Conservation (phyloP, 2,888 invertebrate species). For the Halictus ligatus region DNA sequence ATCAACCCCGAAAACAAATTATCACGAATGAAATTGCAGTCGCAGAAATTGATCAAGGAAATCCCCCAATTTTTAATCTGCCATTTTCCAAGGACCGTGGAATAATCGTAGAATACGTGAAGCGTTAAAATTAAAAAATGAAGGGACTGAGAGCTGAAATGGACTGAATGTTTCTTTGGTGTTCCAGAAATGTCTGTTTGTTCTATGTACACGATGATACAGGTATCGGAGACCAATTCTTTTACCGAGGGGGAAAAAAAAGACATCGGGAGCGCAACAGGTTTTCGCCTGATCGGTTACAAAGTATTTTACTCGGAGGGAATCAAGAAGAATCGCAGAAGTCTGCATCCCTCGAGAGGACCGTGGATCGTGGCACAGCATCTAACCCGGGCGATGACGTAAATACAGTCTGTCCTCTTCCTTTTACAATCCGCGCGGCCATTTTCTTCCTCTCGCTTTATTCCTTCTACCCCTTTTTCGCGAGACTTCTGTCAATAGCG, state of each 20-base stretch:
- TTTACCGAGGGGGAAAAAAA: background rate
- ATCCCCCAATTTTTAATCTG: background rate
- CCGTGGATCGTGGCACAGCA: slow-evolving; percentile 7
- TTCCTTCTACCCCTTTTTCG: slow-evolving; percentile 56
- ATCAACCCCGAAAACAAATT: background rate
- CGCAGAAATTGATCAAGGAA: background rate
- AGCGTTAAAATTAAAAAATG: background rate
- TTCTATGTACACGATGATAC: background rate
- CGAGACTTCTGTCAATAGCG: slow-evolving; percentile 9
- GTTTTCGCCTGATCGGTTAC: slow-evolving; percentile 5
- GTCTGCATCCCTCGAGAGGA: slow-evolving; percentile 28
- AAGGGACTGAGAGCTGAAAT: background rate
- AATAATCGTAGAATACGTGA: background rate
- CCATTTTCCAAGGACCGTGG: background rate
- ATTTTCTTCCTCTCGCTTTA: slow-evolving; percentile 24
- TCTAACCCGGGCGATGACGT: slow-evolving; percentile 79
- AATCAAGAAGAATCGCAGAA: slow-evolving; percentile 12
- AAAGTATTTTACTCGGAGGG: slow-evolving; percentile 21
- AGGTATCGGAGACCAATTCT: background rate
- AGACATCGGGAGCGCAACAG: background rate
- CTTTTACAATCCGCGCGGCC: slow-evolving; percentile 29
- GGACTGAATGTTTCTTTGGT: background rate
- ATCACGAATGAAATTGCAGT: too few species aligned
- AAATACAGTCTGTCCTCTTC: slow-evolving; percentile 58
- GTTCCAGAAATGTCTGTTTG: background rate